Base-by-base conservation (phyloP, 2,888 invertebrate genomes). In the Tachystola acroxantha region DNA sequence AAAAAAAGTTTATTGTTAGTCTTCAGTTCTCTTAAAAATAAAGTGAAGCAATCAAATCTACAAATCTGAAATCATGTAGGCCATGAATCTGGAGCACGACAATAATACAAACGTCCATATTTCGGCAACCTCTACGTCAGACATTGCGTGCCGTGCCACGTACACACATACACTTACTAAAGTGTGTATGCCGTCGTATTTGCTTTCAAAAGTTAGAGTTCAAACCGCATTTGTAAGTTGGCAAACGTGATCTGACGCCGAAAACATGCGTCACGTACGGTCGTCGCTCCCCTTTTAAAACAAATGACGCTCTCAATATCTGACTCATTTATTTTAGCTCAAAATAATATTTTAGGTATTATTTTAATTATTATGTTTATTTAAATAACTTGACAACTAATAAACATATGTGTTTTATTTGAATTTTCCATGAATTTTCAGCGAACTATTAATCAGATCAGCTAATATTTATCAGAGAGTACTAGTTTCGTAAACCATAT, bases 201-300 rank as follows among this genome's bases (percentile, higher is more conserved):
- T 7, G 10, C 5, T 24, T 20, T 10, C 11, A 6, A 26, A 3
- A 11, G 2, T n/a, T 10, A 10, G 12, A 10, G 7, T 34, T n/a
- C 10, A 13, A 14, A n/a, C 22, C 10, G 39, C 32, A 35, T 31
- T 14, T 16, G 9, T 35, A 39, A 32, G 11, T 36, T 36, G 22
- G 35, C 12, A 27, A 13, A 25, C 30, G 20, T 24, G 34, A 7
- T 34, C 47, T 65, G 61, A 65, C 64, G 64, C 52, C 56, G 57
- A 39, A 40, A 34, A 47, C 44, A 53, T 63, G 66, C 69, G 72
- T 72, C 70, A 72, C 60, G 46, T n/a, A n/a, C 57, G 64, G 81
- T 81, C 82, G 72, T 65, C 79, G 84, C 70, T 82, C 65, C 73
- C 45, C 64, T 72, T 60, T 50, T 49, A 64, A 66, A 67, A 55